Evolutionary conservation across 1,140 invertebrate species (phyloP), one percentile per base, ranked within the genome.

Genomic region (Heliconius himera): DNA sequence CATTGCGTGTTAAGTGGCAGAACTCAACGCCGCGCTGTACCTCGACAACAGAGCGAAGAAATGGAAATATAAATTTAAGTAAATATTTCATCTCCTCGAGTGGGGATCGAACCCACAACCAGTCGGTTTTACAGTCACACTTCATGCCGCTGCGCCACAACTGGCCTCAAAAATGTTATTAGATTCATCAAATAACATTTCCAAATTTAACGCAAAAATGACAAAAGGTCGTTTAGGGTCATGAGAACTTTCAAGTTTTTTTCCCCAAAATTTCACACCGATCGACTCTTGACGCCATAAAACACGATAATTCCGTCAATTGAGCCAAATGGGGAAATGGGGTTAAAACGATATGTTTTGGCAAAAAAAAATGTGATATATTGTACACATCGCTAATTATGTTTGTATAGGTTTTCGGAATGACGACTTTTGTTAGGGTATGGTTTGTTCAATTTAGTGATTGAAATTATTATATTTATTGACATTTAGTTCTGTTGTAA

Each of bases 261-360:
- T 82, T 84, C 71, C 76, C 74, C 81, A 82, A 85, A 87, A 92
- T 91, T 91, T 91, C 87, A 90, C 89, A 90, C 82, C 80, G 79
- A 88, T 92, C 87, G 80, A 80, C 90, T 91, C 85, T 91, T 91
- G 87, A 91, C 90, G 89, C 86, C 85, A 87, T 88, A 87, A 88
- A 87, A 89, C 85, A 89, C 87, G 89, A 83, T 85, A 73, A 87
- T 89, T 86, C 70, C 76, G 83, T 49, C 83, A 85, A 91, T 92
- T 88, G 88, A 70, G 81, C 78, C 79, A 91, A 84, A 82, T 80
- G 73, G 81, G 83, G 85, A 91, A 90, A 88, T 78, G 80, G 90
- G 91, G 90, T 93, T 89, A 92, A 91, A 92, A 87, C 78, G 84
- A 82, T 84, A 80, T 93, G 89, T 93, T 94, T 93, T 92, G 90